A percentile compares a stretch with the other conserved stretches of the same genome.
These are phyloP conservation scores for Bombyx mori DNA, from an alignment of 1,140 invertebrate species.

Conservation along the genomic window DNA sequence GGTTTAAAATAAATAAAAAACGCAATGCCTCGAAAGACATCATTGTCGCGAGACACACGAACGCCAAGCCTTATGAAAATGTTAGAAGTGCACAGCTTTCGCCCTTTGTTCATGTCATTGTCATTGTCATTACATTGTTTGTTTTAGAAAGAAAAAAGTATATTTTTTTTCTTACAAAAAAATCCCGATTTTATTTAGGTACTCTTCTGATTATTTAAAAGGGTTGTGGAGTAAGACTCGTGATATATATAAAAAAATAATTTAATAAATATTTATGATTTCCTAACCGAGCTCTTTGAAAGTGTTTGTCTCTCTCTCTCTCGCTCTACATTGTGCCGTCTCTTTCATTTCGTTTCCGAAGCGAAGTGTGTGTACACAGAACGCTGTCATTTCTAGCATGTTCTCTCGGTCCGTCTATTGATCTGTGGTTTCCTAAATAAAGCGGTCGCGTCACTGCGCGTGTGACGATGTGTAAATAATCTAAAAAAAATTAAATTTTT, in stretches of 20 bases:
- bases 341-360: too few relatives aligned
- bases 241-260: constrained; percentile 3
- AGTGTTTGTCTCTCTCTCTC: constrained; percentile 5
- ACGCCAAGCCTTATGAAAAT: neutral
- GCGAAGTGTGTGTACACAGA: too few relatives aligned
- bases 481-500: too few relatives aligned
- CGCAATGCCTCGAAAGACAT: neutral
- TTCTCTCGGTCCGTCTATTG: too few relatives aligned
- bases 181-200: neutral
- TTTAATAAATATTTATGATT: neutral
- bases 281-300: neutral
- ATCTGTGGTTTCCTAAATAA: too few relatives aligned
- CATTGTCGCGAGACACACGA: neutral
- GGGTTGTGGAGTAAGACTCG: constrained; percentile 13
- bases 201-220: constrained; percentile 3
- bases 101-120: neutral
- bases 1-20: too few relatives aligned
- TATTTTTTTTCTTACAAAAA: constrained; percentile 4
- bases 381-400: too few relatives aligned
- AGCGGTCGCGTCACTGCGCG: too few relatives aligned
- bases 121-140: neutral
- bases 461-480: too few relatives aligned
- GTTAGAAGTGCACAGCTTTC: constrained; percentile 1
- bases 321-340: too few relatives aligned
- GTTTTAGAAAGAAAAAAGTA: neutral